These are phyloP conservation scores for Chaetura pelagica DNA, from an alignment of 2,113 vertebrate species.

Conservation along the genomic window DNA sequence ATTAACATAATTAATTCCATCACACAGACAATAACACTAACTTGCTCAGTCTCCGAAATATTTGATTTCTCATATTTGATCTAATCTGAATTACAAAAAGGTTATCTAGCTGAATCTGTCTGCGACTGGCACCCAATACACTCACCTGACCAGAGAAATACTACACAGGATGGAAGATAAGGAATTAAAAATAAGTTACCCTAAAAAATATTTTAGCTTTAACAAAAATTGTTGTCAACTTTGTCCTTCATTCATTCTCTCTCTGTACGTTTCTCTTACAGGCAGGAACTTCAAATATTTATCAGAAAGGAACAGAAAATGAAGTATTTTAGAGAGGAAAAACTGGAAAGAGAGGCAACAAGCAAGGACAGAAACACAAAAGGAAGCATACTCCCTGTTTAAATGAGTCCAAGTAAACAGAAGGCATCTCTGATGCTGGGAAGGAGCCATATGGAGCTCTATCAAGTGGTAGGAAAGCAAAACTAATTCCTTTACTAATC, in stretches of 20 bases:
- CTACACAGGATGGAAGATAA: neutral
- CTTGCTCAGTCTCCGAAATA: neutral
- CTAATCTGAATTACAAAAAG: neutral
- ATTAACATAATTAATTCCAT: neutral
- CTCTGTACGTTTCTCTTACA: neutral
- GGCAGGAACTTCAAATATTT: rapidly evolving
- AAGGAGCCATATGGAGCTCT: neutral
- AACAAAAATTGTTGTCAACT: neutral
- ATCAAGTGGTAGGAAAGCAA: neutral
- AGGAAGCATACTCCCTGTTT: neutral
- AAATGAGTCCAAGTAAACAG: neutral
- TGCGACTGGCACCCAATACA: neutral
- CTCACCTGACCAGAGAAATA: neutral
- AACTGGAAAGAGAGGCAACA: neutral
- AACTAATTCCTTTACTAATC: neutral
- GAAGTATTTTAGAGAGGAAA: neutral
- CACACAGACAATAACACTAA: neutral
- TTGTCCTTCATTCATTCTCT: neutral
- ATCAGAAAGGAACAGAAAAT: neutral
- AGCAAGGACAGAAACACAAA: neutral
- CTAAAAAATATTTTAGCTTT: neutral
- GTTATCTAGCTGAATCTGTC: neutral
- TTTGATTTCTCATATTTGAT: neutral
- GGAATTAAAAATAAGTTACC: neutral
- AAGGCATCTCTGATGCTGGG: neutral